Base-by-base conservation (phyloP, 64 coral and sea anemone species). In the Porites lutea region DNA sequence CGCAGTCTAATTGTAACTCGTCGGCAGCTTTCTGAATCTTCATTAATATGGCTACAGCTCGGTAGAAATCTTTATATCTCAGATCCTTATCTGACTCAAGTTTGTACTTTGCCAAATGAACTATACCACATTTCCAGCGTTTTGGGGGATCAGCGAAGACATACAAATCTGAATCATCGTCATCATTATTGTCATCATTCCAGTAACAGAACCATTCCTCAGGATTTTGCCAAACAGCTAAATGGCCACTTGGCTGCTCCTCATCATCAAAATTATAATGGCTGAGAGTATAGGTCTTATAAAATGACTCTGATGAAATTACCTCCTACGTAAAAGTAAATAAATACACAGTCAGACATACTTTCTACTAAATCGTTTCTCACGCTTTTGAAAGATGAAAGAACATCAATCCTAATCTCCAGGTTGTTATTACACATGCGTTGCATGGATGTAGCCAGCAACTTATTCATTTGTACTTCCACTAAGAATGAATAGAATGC, bases 61-160 rank as follows among this genome's bases (percentile, higher is more conserved):
- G 53, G 51, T 60, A n/a, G 74, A 91, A 72, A 58, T 91, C 67
- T 74, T 62, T 91, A 49, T 91, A 91, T 44, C 61, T 83, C 15
- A 72, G 23, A 9, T 82, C 70, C 52, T 69, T 82, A 23, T 59
- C 2, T 82, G 78, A 71, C 12, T 72, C 58, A 59, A 82, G 8
- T 37, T 65, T 52, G 20, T 71, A 82, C 51, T 78, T 46, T 44
- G 75, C 63, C 20, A 71, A 71, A 48, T 90, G 89, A 70, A 90
- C 20, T 53, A 90, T 90, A 12, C 55, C 52, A 52, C 79, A 75
- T 46, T 84, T 74, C 89, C 89, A 92, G 57, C 79, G 54, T 23
- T 75, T 85, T 52, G 89, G 89, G n/a, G 89, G 89, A 58, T 67
- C 37, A n/a, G 16, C 20, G n/a, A 90, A 90, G 15, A 90, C 89